Base-by-base conservation (phyloP, 1,140 invertebrate species). In the Formica selysi region DNA sequence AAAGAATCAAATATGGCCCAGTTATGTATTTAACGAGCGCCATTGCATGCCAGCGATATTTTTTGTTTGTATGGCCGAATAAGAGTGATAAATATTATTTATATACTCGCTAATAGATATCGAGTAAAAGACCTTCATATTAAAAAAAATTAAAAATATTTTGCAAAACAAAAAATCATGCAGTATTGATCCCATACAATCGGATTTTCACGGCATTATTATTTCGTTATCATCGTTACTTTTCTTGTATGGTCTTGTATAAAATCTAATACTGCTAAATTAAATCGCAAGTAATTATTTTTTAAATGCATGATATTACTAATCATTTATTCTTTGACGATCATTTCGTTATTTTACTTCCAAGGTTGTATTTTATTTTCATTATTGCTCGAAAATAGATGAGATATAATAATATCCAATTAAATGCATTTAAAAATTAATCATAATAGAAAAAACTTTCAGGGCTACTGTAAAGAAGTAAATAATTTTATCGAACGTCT, bases 121-220 rank as follows among this genome's bases (percentile, higher is more conserved):
- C 79, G 54, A 44, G 6, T 19, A 68, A 38, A 51, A 67, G n/a
- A 10, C 13, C 5, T 61, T 71, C 2, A 11, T 26, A 44, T 73
- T 73, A 11, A 59, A 22, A 22, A 13, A 61, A 73, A 57, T 83
- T 74, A 61, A 32, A 83, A 73, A 74, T 48, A 36, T 61, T 41
- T 73, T 73, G 68, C 79, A 83, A 74, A 38, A 29, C 79, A 74
- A 81, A 32, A 81, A 44, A 38, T 83, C 79, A 83, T 74, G 79
- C 79, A 61, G 11, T 41, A 70, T 29, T 22, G 19, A 59, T 73
- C 51, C 38, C 59, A 78, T 78, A 76, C 74, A n/a, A 2, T 70
- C 32, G 16, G 64, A 70, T 80, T 70, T 80, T 70, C 64, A 80
- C 16, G 64, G 32, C 48, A 70, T 61, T 48, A 44, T 61, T 44